Base-by-base conservation (phyloP, 2,113 vertebrate genomes). In the Macquaria australasica region DNA sequence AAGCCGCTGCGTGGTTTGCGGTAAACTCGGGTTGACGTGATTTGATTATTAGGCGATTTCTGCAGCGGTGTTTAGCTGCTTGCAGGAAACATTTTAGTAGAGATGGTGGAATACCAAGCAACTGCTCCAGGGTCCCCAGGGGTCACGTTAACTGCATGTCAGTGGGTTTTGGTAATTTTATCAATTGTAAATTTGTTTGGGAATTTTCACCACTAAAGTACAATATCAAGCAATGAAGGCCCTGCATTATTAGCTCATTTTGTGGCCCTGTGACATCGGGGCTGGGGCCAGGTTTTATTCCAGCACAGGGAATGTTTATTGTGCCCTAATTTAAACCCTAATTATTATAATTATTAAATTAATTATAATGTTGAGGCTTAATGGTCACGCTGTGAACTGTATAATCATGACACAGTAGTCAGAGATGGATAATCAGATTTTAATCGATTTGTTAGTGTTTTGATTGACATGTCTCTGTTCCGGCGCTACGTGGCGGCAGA, bases 401-500 rank as follows among this genome's bases (percentile, higher is more conserved):
- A 66, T 41, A 15, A 28, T 23, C 28, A 18, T 28, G n/a, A 23
- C 12, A 18, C 10, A 15, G 1, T 11, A n/a, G 18, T 37, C 51
- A 0, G 2, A 4, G 59, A 3, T 31, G 10, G 51, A 77, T 31
- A 10, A 74, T 43, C 3, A 4, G 18, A 78, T 55, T 41, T 28
- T 41, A 66, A 55, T 43, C 6, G 34, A 68, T 53, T 77, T 21
- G 59, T 51, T 15, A 2, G 8, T 48, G 39, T 23, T 31, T 2
- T 20, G 5, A 21, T 3, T 28, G 51, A 4, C 23, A 5, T 67
- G 25, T 48, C 31, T 77, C 6, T 21, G 6, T 62, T 45, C 76
- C 14, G 39, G 1, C 94, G 25, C 87, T 88, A 93, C 94, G 79
- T 90, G 95, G 89, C 90, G 48, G 37, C 68, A 70, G 39, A 80